Base-by-base conservation (phyloP, 1,140 invertebrate species). In the Pseudomyrmex pallidus region DNA sequence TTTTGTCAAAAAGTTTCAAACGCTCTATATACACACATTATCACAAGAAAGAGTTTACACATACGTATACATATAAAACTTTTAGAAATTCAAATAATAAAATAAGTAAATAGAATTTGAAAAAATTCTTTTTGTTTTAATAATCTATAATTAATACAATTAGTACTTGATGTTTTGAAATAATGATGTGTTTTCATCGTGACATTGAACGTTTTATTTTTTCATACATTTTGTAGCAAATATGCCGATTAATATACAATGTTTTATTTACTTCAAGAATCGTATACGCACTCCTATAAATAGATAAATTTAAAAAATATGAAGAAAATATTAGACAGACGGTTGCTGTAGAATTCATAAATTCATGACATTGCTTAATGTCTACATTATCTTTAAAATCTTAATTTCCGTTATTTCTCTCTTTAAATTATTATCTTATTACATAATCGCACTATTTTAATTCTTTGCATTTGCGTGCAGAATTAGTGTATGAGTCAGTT, bases 1-100 rank as follows among this genome's bases (percentile, higher is more conserved):
- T 35, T 35, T 35, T 35, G 35, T 7, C 35, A 35, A 35, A 35
- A 35, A 35, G 35, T 35, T 35, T 35, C 35, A 35, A 93, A 93
- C 89, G 89, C 91, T 94, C 92, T 94, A 94, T 90, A 94, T 94
- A 94, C 89, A 67, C 35, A 35, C 5, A 35, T 35, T 35, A 35
- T 35, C 35, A 73, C 87, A 89, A 86, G 89, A 91, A 90, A 59
- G 92, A 59, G 92, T 87, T 86, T 35, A 35, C 35, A 35, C 35
- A 35, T 7, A 35, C 35, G 5, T 1, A 35, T 35, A 35, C 7
- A 35, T 7, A 35, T 35, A 35, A 35, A 35, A 35, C 35, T 35
- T 7, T 7, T 35, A 35, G 5, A 35, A 35, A 35, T 35, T 35
- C 35, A 35, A 35, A 35, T 35, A 35, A 35, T 35, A 35, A 35